These are phyloP conservation scores for Zalophus californianus DNA, from an alignment of 2,797 vertebrate genomes.

Conservation along the genomic window DNA sequence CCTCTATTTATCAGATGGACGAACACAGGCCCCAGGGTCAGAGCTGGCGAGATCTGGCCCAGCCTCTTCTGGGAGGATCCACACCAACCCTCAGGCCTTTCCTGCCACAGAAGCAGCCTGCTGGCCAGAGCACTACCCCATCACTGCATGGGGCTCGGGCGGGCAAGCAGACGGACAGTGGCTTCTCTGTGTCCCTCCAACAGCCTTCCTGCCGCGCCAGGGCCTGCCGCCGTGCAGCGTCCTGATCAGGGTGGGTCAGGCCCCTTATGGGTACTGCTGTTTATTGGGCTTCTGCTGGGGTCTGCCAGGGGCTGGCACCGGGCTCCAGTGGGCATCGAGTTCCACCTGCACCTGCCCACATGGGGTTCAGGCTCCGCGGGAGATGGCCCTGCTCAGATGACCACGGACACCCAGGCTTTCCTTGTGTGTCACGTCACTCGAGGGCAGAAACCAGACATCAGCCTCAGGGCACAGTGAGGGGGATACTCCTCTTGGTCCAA, in stretches of 20 bases:
- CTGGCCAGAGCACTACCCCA: not conserved
- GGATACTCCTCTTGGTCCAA: not conserved
- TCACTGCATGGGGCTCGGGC: fast-evolving
- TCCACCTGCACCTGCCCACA: fast-evolving
- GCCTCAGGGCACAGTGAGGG: not conserved
- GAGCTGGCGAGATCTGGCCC: not conserved
- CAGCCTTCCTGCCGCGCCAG: not conserved
- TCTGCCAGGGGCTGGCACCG: not conserved
- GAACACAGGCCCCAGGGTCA: fast-evolving
- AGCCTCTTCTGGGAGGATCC: not conserved
- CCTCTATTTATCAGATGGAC: fast-evolving
- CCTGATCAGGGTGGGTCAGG: not conserved
- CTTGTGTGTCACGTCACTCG: not conserved
- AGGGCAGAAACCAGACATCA: not conserved
- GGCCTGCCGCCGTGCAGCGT: not conserved
- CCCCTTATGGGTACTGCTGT: not conserved
- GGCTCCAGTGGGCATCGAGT: not conserved
- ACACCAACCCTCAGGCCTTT: no score
- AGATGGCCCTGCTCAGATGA: fast-evolving
- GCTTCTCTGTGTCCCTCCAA: not conserved
- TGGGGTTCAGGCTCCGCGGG: not conserved
- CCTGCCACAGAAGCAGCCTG: not conserved
- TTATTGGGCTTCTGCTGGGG: no score
- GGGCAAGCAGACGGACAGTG: no score
- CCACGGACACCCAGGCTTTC: fast-evolving